phyloP scores from a whole-genome alignment of 1,140 invertebrate genomes.

The Drosophila ironensis region DNA sequence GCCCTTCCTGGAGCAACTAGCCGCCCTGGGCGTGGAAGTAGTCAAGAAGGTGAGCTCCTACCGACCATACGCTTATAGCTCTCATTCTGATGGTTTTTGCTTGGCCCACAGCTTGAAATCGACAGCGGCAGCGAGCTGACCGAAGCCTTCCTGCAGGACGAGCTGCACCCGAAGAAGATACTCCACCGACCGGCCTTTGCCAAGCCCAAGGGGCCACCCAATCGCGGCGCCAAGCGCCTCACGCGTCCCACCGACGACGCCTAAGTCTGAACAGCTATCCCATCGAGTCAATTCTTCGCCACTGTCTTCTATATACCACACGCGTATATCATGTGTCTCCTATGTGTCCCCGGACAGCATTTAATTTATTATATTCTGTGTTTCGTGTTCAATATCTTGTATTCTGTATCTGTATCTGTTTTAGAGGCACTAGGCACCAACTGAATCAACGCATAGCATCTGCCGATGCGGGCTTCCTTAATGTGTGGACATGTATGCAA shows the following conservation, averaged over 20 bases:
- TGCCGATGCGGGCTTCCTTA: slow-evolving; percentile 64
- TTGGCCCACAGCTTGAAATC: slow-evolving; percentile 92
- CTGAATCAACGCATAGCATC: slow-evolving; percentile 62
- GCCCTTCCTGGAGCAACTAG: slow-evolving; percentile 91
- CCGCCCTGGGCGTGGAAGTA: slow-evolving; percentile 89
- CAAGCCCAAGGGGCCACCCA: slow-evolving; percentile 96
- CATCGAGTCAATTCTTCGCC: slow-evolving; percentile 30
- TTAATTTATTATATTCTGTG: slow-evolving; percentile 59
- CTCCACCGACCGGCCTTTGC: slow-evolving; percentile 95
- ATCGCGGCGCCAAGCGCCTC: slow-evolving; percentile 93
- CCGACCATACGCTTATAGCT: too few species aligned
- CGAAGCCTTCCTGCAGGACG: slow-evolving; percentile 94
- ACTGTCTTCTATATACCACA: slow-evolving; percentile 9
- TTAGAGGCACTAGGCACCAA: slow-evolving; percentile 51
- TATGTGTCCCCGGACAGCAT: slow-evolving; percentile 48
- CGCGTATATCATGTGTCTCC: slow-evolving; percentile 3
- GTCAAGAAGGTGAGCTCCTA: slow-evolving; percentile 91
- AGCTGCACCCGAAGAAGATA: slow-evolving; percentile 96
- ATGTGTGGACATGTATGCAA: slow-evolving; percentile 71
- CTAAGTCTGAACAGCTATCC: slow-evolving; percentile 56
- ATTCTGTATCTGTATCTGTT: slow-evolving; percentile 16
- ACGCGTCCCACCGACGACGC: slow-evolving; percentile 83
- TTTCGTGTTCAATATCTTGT: slow-evolving; percentile 15
- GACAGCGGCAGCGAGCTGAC: slow-evolving; percentile 94
- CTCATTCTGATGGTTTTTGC: too few species aligned